Percentiles rank a stretch among this genome's conserved stretches.
Conservation (phyloP, 2,797 vertebrate genomes). For the Eospalax fontanierii region DNA sequence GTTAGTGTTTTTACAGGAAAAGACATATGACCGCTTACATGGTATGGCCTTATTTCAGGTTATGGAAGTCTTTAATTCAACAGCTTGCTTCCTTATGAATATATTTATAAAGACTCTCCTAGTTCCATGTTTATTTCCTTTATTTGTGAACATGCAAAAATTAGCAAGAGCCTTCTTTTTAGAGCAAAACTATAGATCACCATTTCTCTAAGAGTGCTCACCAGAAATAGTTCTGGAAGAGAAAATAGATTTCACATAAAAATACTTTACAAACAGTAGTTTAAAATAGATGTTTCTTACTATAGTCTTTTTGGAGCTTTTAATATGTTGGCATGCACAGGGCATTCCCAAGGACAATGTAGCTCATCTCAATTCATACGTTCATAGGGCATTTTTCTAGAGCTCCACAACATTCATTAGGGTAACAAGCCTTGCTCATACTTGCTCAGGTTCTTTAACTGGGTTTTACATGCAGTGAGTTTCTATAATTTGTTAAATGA, state of each 20-base stretch:
- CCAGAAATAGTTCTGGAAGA: background rate
- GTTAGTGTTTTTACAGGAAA: slow-evolving; percentile 28
- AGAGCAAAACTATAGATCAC: background rate
- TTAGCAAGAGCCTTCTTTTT: slow-evolving; percentile 3
- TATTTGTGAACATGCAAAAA: background rate
- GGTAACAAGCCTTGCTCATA: no score
- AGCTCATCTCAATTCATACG: no score
- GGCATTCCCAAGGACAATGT: background rate
- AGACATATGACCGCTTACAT: background rate
- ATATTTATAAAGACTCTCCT: background rate
- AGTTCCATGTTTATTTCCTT: slow-evolving; percentile 18
- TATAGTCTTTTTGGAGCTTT: background rate
- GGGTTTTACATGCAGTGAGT: background rate
- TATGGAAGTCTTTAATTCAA: slow-evolving; percentile 22
- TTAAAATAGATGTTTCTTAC: background rate
- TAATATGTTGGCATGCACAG: background rate
- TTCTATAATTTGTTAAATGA: slow-evolving; percentile 36
- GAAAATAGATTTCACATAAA: background rate
- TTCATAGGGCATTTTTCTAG: background rate
- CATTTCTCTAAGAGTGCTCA: slow-evolving; percentile 23
- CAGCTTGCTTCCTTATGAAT: background rate
- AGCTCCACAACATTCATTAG: background rate
- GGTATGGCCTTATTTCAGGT: background rate
- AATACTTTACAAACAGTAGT: slow-evolving; percentile 7
- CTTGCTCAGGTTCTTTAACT: background rate